Percentiles rank a stretch among this genome's conserved stretches.
These are phyloP conservation scores for Tachystola acroxantha DNA, from an alignment of 2,888 invertebrate species.

Conservation along the genomic window DNA sequence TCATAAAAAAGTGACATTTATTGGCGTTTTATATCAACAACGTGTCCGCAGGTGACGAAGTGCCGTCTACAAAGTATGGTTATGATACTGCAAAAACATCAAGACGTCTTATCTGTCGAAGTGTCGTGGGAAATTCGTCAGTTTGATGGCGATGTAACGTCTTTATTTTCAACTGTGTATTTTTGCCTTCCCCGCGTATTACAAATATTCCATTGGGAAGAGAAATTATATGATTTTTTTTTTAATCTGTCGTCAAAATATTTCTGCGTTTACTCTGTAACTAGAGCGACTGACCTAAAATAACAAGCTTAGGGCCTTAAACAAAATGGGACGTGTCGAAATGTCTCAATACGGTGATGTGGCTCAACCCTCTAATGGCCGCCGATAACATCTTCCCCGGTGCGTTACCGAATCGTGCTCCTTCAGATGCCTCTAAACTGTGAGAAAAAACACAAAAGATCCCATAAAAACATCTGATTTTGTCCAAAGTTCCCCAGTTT, in stretches of 20 bases:
- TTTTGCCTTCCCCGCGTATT: slow-evolving; percentile 20
- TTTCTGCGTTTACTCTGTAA: not conserved
- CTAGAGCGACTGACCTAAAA: slow-evolving; percentile 41
- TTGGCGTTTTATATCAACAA: slow-evolving; percentile 75
- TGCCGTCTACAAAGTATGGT: slow-evolving; percentile 51
- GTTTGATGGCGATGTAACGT: slow-evolving; percentile 32
- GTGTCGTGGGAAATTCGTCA: slow-evolving; percentile 53
- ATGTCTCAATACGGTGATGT: slow-evolving; percentile 55
- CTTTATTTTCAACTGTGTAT: slow-evolving; percentile 37
- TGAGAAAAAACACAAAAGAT: slow-evolving; percentile 74
- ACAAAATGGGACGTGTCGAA: slow-evolving; percentile 65
- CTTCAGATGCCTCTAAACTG: slow-evolving; percentile 66
- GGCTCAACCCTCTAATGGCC: slow-evolving; percentile 62
- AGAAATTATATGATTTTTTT: too few species aligned
- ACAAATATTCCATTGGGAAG: too few species aligned
- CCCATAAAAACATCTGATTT: slow-evolving; percentile 65
- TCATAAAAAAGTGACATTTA: slow-evolving; percentile 78
- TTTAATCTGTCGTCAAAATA: not conserved
- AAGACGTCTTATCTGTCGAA: slow-evolving; percentile 48
- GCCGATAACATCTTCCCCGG: slow-evolving; percentile 65
- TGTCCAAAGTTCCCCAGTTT: slow-evolving; percentile 58
- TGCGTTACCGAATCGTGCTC: slow-evolving; percentile 72
- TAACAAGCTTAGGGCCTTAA: slow-evolving; percentile 47
- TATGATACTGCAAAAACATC: slow-evolving; percentile 68
- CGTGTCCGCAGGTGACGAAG: slow-evolving; percentile 62